Conservation (phyloP, 2,113 vertebrate species). For the Cranoglanis bouderius region DNA sequence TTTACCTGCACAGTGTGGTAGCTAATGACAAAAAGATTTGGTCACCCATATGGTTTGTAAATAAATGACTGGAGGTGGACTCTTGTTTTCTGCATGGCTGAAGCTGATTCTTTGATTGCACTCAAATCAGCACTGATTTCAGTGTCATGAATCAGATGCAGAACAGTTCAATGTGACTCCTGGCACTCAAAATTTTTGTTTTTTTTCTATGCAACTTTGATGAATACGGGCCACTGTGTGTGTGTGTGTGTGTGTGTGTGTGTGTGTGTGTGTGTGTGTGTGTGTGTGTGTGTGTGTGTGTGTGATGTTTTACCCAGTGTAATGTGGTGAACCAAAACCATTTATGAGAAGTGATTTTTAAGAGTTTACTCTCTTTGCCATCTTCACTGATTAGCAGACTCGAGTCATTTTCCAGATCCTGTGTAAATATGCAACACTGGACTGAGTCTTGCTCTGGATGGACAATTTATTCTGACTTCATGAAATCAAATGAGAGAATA, state of each 20-base stretch:
- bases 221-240: conserved; percentile 7
- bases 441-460: conserved; percentile 61
- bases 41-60: background rate
- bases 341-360: background rate
- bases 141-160: background rate
- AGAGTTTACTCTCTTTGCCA: background rate
- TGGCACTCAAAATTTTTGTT: background rate
- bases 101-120: background rate
- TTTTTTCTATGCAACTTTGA: background rate
- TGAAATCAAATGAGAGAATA: background rate
- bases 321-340: background rate
- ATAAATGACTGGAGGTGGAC: background rate
- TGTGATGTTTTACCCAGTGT: background rate
- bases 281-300: background rate
- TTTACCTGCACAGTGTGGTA: background rate
- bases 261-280: background rate
- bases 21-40: background rate
- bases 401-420: conserved; percentile 63
- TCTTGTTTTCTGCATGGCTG: background rate
- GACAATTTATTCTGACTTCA: conserved; percentile 56
- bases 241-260: background rate
- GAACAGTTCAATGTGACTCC: background rate
- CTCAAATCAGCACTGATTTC: background rate
- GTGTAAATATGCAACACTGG: conserved; percentile 71
- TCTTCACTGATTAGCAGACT: conserved; percentile 62